Conservation (phyloP, 1,140 invertebrate genomes). For the Babylonia areolata region DNA sequence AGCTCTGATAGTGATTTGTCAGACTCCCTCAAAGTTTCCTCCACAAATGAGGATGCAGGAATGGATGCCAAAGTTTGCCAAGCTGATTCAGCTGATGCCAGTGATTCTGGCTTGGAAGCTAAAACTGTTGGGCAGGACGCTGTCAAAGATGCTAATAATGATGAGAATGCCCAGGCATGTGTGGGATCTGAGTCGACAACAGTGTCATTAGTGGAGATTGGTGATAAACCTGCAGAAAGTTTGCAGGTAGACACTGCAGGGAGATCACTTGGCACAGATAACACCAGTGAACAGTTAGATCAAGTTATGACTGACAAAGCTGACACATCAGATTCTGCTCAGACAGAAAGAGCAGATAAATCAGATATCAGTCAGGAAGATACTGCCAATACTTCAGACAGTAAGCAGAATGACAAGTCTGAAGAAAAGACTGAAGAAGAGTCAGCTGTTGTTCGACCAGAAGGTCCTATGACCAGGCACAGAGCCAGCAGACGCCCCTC, state of each 20-base stretch:
- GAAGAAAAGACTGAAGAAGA: constrained; percentile 26
- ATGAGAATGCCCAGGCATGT: too few relatives aligned
- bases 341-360: constrained; percentile 36
- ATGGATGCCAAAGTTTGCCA: background rate
- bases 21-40: constrained; percentile 49
- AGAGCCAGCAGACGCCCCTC: constrained; percentile 7
- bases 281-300: background rate
- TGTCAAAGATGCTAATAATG: background rate
- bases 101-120: background rate
- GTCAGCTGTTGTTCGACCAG: constrained; percentile 32
- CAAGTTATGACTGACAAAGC: constrained; percentile 1
- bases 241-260: background rate
- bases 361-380: constrained; percentile 17
- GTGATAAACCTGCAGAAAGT: background rate
- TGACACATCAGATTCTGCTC: constrained; percentile 32
- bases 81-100: background rate
- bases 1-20: constrained; percentile 68
- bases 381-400: too few relatives aligned
- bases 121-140: constrained; percentile 30
- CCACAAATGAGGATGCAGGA: constrained; percentile 23
- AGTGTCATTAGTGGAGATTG: background rate
- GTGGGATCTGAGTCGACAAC: background rate
- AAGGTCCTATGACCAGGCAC: constrained; percentile 26
- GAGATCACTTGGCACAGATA: too few relatives aligned
- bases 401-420: constrained; percentile 24